Percentiles rank a stretch among this genome's conserved stretches.
These are phyloP conservation scores for Pomatorhinus ruficollis DNA, from an alignment of 2,113 vertebrate genomes.

Conservation along the genomic window DNA sequence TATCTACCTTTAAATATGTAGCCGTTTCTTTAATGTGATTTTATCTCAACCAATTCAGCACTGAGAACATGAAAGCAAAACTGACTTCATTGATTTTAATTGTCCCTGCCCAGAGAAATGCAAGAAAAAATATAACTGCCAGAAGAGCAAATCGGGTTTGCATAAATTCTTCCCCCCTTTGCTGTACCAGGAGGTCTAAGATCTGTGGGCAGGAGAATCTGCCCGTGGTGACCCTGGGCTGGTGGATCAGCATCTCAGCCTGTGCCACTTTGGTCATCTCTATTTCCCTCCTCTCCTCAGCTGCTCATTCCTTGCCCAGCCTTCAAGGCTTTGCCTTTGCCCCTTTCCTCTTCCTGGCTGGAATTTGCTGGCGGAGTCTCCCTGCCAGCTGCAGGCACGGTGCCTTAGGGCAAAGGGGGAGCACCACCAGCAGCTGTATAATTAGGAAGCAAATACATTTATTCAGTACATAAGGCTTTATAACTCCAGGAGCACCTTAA, in stretches of 20 bases:
- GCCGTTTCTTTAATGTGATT: slow-evolving; percentile 54
- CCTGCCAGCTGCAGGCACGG: neutral
- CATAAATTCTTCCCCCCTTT: neutral
- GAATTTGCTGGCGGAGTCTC: neutral
- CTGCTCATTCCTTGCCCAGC: neutral
- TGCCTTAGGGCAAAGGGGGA: neutral
- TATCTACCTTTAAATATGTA: slow-evolving; percentile 39
- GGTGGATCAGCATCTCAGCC: neutral
- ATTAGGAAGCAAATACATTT: slow-evolving; percentile 51
- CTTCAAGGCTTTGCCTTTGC: neutral
- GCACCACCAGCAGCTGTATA: neutral
- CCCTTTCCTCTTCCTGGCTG: neutral
- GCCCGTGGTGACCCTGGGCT: fast-evolving
- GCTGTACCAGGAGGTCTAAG: neutral
- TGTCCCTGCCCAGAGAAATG: slow-evolving; percentile 20
- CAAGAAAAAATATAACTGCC: neutral
- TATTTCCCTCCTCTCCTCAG: fast-evolving
- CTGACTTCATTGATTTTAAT: slow-evolving; percentile 60
- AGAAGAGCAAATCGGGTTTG: neutral
- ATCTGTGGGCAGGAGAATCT: neutral
- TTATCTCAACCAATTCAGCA: slow-evolving; percentile 41
- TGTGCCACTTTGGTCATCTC: neutral
- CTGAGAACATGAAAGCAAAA: slow-evolving; percentile 29
- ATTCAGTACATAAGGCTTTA: slow-evolving; percentile 31
- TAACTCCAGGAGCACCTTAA: slow-evolving; percentile 27